Base-by-base conservation (phyloP, 2,113 vertebrate species). In the Choloepus hoffmanni region DNA sequence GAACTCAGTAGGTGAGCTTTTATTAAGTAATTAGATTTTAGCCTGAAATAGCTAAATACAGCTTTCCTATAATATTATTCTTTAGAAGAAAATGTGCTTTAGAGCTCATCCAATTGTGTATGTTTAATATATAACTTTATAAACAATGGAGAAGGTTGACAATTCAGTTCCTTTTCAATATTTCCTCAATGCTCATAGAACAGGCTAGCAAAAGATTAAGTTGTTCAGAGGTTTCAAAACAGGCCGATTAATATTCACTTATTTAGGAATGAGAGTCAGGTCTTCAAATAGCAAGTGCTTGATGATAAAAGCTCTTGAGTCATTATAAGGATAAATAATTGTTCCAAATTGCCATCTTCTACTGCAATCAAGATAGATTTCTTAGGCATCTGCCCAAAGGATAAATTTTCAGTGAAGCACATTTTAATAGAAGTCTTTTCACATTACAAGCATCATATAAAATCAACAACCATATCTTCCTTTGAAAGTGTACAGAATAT, bases 301-400 rank as follows among this genome's bases (percentile, higher is more conserved):
- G 97, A 89, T 90, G 95, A 93, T 95, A 94, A 92, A 97, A 97
- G n/a, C 97, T 98, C 97, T 95, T 97, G 50, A 97, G 94, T 92
- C 96, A 97, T 94, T 96, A 95, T 94, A 97, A 97, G 84, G 84
- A 96, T 97, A 97, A 98, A 98, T 97, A 78, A 94, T 89, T 98
- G 70, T 96, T 73, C 83, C 84, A 98, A 98, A 97, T 97, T 97
- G 58, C 70, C 96, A 88, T 97, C 96, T 98, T 96, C 74, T 95
- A 87, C 63, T 91, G 95, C 95, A 98, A 97, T 98, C 97, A 97
- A 97, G 95, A 98, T 85, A 95, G 93, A 97, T 96, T 96, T 97
- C 53, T 96, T 92, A 97, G 95, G 97, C n/a, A 62, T 95, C 74
- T 95, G 88, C 55, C 95, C 58, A 89, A 98, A 97, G 92, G 40